phyloP scores from a whole-genome alignment of 1,140 invertebrate species.

The Drosophila burlai region DNA sequence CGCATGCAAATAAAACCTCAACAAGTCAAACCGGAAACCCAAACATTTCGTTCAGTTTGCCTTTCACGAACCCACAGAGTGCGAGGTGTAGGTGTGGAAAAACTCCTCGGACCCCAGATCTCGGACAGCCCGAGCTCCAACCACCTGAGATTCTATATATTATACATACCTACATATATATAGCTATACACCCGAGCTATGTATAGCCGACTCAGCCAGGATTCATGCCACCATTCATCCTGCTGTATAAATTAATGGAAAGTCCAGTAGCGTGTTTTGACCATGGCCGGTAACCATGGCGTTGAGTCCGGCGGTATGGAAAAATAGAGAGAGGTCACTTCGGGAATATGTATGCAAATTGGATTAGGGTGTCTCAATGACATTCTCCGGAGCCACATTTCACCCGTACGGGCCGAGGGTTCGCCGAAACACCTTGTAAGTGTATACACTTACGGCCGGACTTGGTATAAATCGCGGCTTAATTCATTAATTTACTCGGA shows the following conservation, averaged over 20 bases:
- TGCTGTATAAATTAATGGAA: slow-evolving; percentile 73
- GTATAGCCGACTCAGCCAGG: slow-evolving; percentile 16
- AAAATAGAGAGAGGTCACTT: slow-evolving; percentile 68
- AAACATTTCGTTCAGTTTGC: slow-evolving; percentile 64
- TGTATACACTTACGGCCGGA: slow-evolving; percentile 19
- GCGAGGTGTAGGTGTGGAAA: slow-evolving; percentile 34
- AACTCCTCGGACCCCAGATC: slow-evolving; percentile 17
- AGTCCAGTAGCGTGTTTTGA: slow-evolving; percentile 78
- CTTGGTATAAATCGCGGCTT: slow-evolving; percentile 41
- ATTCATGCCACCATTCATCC: slow-evolving; percentile 57
- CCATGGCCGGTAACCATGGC: slow-evolving; percentile 72
- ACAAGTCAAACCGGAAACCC: slow-evolving; percentile 75
- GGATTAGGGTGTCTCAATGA: slow-evolving; percentile 57
- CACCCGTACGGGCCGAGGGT: slow-evolving; percentile 3
- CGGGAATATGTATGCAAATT: slow-evolving; percentile 62
- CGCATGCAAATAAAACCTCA: slow-evolving; percentile 81
- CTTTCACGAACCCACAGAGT: slow-evolving; percentile 23
- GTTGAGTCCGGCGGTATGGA: slow-evolving; percentile 40
- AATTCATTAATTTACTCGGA: slow-evolving; percentile 48
- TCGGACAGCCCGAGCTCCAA: slow-evolving; percentile 28
- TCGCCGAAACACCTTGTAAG: slow-evolving; percentile 37
- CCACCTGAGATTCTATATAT: slow-evolving; percentile 33
- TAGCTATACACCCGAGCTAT: slow-evolving; percentile 1
- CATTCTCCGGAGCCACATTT: slow-evolving; percentile 49
- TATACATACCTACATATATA: not conserved